Evolutionary conservation across 2,113 vertebrate genomes (phyloP).

Genomic region (Etheostoma cragini): DNA sequence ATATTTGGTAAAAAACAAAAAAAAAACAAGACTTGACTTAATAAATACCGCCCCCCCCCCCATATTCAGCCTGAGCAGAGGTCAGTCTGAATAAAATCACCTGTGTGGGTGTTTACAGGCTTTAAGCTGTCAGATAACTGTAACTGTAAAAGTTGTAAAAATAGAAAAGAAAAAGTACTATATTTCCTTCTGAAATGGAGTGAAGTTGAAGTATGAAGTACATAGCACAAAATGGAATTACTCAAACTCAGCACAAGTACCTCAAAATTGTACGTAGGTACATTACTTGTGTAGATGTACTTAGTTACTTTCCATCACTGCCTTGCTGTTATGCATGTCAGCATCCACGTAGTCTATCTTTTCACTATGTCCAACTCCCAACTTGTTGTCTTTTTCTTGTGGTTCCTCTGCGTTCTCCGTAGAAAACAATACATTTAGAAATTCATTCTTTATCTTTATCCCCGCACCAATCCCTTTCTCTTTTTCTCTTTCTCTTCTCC

Average conservation of each 20-base stretch:
- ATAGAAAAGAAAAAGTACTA: too few relatives aligned
- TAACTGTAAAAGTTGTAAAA: too few relatives aligned
- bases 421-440: neutral
- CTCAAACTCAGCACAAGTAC: neutral
- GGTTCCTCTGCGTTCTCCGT: neutral
- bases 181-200: neutral
- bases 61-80: too few relatives aligned
- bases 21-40: too few relatives aligned
- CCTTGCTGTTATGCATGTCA: neutral
- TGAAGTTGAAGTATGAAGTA: neutral
- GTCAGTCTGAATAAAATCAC: too few relatives aligned
- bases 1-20: too few relatives aligned
- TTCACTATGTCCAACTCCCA: neutral
- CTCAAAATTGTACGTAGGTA: neutral
- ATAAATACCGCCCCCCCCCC: fast-evolving
- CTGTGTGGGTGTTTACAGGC: too few relatives aligned
- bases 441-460: neutral
- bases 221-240: neutral
- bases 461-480: neutral
- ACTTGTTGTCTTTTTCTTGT: neutral
- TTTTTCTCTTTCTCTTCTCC: neutral
- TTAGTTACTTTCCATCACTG: constrained; percentile 2
- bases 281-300: neutral
- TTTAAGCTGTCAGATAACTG: too few relatives aligned
- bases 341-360: neutral